Conservation (phyloP, 1,140 invertebrate species). For the Laupala kohalensis region DNA sequence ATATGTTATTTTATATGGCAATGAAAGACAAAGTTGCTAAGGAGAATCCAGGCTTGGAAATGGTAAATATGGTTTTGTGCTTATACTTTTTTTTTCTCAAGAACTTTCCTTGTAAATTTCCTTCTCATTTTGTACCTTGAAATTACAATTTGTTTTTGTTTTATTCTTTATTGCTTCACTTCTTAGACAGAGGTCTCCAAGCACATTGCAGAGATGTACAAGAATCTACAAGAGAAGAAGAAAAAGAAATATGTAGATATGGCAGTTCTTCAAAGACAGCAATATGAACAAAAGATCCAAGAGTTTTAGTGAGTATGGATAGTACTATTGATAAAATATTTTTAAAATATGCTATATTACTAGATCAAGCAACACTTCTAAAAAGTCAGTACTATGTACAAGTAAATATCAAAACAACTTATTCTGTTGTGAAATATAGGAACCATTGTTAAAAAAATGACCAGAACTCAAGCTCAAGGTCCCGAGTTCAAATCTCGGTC, state of each 20-base stretch:
- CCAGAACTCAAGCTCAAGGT: too few species aligned
- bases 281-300: constrained; percentile 28
- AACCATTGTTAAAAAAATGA: too few species aligned
- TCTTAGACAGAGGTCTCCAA: constrained; percentile 30
- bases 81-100: not conserved
- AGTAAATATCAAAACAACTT: too few species aligned
- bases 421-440: too few species aligned
- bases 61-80: constrained; percentile 18
- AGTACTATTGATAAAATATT: too few species aligned
- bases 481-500: too few species aligned
- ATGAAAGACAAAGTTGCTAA: constrained; percentile 29
- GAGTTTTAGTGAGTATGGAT: constrained; percentile 32
- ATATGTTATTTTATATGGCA: constrained; percentile 33
- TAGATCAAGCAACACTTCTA: too few species aligned
- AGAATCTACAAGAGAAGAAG: constrained; percentile 30
- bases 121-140: not conserved
- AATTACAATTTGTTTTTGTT: not conserved
- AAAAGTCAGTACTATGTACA: too few species aligned
- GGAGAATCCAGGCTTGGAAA: constrained; percentile 30
- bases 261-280: constrained; percentile 23
- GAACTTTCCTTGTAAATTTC: not conserved
- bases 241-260: constrained; percentile 29
- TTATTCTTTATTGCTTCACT: not conserved
- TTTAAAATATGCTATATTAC: too few species aligned
- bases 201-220: constrained; percentile 30